These are phyloP conservation scores for Globodera ellingtonae DNA, from an alignment of 1,140 invertebrate genomes.

Conservation along the genomic window DNA sequence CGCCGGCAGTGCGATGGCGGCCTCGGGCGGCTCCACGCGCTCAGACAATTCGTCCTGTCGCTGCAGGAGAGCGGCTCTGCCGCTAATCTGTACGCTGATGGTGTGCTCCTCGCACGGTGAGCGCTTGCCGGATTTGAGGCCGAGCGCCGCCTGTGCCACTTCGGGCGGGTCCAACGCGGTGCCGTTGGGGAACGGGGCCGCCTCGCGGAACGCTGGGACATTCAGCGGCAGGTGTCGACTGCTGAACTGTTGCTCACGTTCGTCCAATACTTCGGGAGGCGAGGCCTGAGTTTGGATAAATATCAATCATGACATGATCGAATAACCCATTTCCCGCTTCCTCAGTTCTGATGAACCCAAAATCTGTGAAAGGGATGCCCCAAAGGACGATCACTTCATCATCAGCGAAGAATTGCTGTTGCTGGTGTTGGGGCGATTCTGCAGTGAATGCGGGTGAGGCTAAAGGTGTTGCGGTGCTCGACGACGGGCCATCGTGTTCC, in stretches of 20 bases:
- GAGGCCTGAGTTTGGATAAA: constrained; percentile 20
- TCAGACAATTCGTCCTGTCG: constrained; percentile 15
- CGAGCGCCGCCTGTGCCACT: constrained; percentile 35
- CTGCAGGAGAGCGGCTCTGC: constrained; percentile 14
- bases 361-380: too few species aligned
- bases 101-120: constrained; percentile 55
- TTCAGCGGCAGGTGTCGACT: constrained; percentile 49
- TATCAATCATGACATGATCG: constrained; percentile 10
- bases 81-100: constrained; percentile 52
- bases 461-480: constrained; percentile 49
- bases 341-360: too few species aligned
- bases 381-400: constrained; percentile 26
- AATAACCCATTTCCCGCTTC: neutral
- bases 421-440: constrained; percentile 43
- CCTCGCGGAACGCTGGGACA: constrained; percentile 46
- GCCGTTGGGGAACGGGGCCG: constrained; percentile 17
- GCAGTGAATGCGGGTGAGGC: constrained; percentile 54
- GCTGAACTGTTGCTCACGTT: constrained; percentile 38
- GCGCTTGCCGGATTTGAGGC: constrained; percentile 54
- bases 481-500: constrained; percentile 27
- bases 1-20: constrained; percentile 9
- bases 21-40: neutral
- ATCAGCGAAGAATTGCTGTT: constrained; percentile 57
- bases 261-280: constrained; percentile 51
- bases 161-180: constrained; percentile 28